Percentiles rank a stretch among this genome's conserved stretches.
Conservation (phyloP, 2,888 invertebrate genomes). For the Archips xylosteana region DNA sequence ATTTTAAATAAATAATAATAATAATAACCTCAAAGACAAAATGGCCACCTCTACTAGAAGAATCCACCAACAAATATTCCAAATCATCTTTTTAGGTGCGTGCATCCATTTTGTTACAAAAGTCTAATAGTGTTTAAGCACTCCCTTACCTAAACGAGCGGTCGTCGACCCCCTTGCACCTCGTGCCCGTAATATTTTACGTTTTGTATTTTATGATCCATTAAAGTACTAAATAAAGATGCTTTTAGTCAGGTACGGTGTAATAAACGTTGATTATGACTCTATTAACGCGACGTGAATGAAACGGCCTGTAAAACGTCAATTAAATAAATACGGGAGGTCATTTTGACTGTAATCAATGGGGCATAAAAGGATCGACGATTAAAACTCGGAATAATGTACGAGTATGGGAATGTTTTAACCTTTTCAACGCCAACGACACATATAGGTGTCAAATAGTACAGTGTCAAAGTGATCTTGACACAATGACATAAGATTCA, state of each 20-base stretch:
- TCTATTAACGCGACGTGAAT: constrained; percentile 21
- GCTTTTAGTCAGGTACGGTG: constrained; percentile 23
- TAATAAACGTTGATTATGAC: constrained; percentile 33
- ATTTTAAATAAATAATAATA: too few species aligned
- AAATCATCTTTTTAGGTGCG: too few species aligned
- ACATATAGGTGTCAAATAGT: too few species aligned
- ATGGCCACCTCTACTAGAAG: too few species aligned
- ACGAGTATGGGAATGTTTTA: too few species aligned
- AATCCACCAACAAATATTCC: too few species aligned
- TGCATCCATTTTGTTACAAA: too few species aligned
- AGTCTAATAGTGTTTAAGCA: not conserved
- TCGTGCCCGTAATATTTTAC: constrained; percentile 23
- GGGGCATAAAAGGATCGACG: not conserved
- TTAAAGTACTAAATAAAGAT: constrained; percentile 37
- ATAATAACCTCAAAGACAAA: too few species aligned
- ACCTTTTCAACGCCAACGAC: too few species aligned
- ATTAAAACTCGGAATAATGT: not conserved
- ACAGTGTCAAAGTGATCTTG: too few species aligned
- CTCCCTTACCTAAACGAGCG: constrained; percentile 16
- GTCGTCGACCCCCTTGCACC: constrained; percentile 18
- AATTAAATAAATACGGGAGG: constrained; percentile 10
- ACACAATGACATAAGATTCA: too few species aligned
- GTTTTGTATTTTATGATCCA: constrained; percentile 34
- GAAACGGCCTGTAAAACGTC: constrained; percentile 15
- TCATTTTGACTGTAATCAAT: not conserved